Base-by-base conservation (phyloP, 2,113 vertebrate genomes). In the Talpa occidentalis region DNA sequence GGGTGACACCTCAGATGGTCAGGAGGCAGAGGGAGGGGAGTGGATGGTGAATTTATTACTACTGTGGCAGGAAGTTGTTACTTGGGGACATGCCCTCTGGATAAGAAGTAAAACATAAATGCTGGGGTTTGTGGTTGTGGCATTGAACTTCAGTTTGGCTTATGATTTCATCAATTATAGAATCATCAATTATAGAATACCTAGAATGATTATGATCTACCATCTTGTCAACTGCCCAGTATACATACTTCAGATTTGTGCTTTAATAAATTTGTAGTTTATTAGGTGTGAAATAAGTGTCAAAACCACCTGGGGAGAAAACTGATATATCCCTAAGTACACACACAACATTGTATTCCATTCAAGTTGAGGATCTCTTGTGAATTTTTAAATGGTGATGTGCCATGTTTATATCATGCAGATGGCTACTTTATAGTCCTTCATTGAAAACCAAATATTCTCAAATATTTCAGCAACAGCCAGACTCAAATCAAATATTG, bases 21-120 rank as follows among this genome's bases (percentile, higher is more conserved):
- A 44, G 60, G 40, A 70, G 42, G 22, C 35, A 77, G 72, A 47
- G 26, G 12, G 9, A 19, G 0, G 11, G 10, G 4, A 17, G 22
- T 40, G n/a, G 22, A 37, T 24, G 19, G 5, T 19, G 4, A n/a
- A 28, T 3, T 35, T 74, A 2, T 35, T 19, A 19, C 21, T 14
- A 0, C 16, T 9, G 26, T 0, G 0, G 3, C 7, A 1, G 24
- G 24, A 37, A 70, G 17, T 11, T 66, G 0, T 47, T 52, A 79
- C 22, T 1, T 35, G 42, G 14, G 22, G 12, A 32, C 22, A 40
- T 44, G 11, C 24, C 7, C 37, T 37, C n/a, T 49, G n/a, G 37
- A 22, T 24, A 76, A 30, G 54, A 15, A 79, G 32, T 42, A n/a
- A 60, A 87, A 35, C 19, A 26, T 19, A 49, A 21, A 30, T 52